A percentile compares a stretch with the other conserved stretches of the same genome.
Conservation (phyloP, 1,140 invertebrate species). For the Nymphalis io region DNA sequence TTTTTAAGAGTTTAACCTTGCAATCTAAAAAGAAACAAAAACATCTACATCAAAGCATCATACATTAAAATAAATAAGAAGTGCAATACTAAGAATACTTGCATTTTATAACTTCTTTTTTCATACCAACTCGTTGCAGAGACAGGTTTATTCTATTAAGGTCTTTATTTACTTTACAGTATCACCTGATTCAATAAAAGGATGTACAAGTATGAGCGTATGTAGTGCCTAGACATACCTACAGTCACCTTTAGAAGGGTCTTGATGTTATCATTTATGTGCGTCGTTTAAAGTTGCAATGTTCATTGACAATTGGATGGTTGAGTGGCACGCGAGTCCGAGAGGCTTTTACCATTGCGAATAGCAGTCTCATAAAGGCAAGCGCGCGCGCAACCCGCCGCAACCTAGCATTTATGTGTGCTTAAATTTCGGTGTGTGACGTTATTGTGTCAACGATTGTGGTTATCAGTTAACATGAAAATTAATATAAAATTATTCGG, state of each 20-base stretch:
- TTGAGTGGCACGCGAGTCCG: slow-evolving; percentile 49
- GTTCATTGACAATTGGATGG: slow-evolving; percentile 49
- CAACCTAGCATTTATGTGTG: slow-evolving; percentile 38
- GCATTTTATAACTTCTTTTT: slow-evolving; percentile 4
- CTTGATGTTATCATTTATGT: slow-evolving; percentile 24
- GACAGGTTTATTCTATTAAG: slow-evolving; percentile 18
- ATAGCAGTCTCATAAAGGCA: slow-evolving; percentile 58
- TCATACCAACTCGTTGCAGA: neutral
- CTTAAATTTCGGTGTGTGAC: slow-evolving; percentile 46
- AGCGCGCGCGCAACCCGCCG: slow-evolving; percentile 59
- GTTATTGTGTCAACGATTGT: slow-evolving; percentile 52
- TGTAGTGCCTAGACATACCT: neutral
- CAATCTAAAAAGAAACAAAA: neutral
- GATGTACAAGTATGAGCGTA: neutral
- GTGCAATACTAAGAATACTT: neutral
- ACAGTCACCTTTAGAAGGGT: slow-evolving; percentile 8
- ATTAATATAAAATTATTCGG: slow-evolving; percentile 66
- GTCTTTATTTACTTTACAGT: slow-evolving; percentile 15
- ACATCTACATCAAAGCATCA: neutral
- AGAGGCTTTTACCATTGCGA: slow-evolving; percentile 46
- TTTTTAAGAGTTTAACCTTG: too few relatives aligned
- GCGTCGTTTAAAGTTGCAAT: slow-evolving; percentile 31
- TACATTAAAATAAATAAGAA: neutral
- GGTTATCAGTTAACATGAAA: slow-evolving; percentile 55
- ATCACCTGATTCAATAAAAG: slow-evolving; percentile 27